Evolutionary conservation across 2,888 invertebrate species (phyloP).

Genomic region (Sinohyriopsis cumingii): DNA sequence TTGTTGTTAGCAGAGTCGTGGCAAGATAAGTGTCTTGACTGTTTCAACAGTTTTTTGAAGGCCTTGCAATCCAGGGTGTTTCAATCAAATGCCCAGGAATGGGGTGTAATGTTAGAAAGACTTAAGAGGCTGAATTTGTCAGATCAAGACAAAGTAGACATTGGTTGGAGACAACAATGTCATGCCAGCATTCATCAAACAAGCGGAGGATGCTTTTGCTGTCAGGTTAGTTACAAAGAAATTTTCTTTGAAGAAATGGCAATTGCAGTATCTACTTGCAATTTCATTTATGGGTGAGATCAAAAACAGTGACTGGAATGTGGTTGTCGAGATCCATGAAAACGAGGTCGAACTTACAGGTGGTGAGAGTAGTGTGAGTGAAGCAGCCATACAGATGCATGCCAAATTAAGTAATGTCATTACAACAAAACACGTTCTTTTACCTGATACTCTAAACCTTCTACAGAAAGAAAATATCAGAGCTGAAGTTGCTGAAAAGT

Average conservation of each 20-base stretch:
- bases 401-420: constrained; percentile 7
- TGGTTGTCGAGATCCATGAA: no score
- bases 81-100: constrained; percentile 11
- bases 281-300: no score
- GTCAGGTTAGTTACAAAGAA: no score
- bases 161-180: no score
- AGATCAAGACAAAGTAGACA: constrained; percentile 23
- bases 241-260: no score
- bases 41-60: constrained; percentile 3
- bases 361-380: constrained; percentile 7
- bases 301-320: no score
- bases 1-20: constrained; percentile 9
- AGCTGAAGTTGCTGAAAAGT: constrained; percentile 5
- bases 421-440: constrained; percentile 9
- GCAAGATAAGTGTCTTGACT: constrained; percentile 1
- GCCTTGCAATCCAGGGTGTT: not conserved
- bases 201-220: no score
- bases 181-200: no score
- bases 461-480: constrained; percentile 4
- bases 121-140: constrained; percentile 16
- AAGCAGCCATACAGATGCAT: constrained; percentile 5
- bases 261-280: no score
- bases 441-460: constrained; percentile 10
- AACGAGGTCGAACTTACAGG: constrained; percentile 13
- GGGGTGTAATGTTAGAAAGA: constrained; percentile 11